A percentile compares a stretch with the other conserved stretches of the same genome.
These are phyloP conservation scores for Siniperca obscura DNA, from an alignment of 2,797 vertebrate species.

Conservation along the genomic window DNA sequence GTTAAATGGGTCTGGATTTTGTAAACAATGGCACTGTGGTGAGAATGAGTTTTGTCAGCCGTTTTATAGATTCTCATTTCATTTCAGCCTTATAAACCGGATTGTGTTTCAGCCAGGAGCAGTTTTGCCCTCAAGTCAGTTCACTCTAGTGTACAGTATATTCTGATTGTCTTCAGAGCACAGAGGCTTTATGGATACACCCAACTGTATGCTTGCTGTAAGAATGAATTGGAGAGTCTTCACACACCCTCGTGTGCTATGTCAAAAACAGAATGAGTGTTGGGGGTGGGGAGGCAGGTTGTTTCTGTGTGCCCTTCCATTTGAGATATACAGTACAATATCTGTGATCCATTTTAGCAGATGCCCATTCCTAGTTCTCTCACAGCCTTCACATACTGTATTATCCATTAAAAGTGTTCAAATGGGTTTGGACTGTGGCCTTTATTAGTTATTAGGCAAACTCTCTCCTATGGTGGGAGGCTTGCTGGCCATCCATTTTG, in stretches of 20 bases:
- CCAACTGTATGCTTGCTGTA: conserved; percentile 48
- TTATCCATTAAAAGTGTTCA: conserved; percentile 1
- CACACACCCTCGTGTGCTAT: conserved; percentile 62
- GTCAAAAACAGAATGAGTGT: conserved; percentile 31
- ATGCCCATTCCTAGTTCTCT: conserved; percentile 23
- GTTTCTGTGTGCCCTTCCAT: conserved; percentile 43
- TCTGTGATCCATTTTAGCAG: conserved; percentile 62
- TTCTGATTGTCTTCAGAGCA: conserved; percentile 63
- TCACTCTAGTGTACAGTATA: conserved; percentile 20
- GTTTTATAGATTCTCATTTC: conserved; percentile 38
- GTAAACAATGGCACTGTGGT: conserved; percentile 48
- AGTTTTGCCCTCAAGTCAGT: conserved; percentile 22
- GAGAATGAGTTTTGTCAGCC: conserved; percentile 39
- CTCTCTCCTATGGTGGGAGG: conserved; percentile 21
- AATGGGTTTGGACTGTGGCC: conserved; percentile 16
- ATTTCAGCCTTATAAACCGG: conserved; percentile 26
- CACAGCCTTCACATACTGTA: conserved; percentile 3
- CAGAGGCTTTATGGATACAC: conserved; percentile 58
- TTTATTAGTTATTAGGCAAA: conserved; percentile 26
- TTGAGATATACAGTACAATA: conserved; percentile 46
- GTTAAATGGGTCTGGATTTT: conserved; percentile 53
- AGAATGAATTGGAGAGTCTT: conserved; percentile 51
- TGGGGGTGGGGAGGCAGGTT: conserved; percentile 43
- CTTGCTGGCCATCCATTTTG: conserved; percentile 13
- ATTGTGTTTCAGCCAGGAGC: conserved; percentile 45